phyloP scores from a whole-genome alignment of 2,797 vertebrate species.

The Sebastes jordani region DNA sequence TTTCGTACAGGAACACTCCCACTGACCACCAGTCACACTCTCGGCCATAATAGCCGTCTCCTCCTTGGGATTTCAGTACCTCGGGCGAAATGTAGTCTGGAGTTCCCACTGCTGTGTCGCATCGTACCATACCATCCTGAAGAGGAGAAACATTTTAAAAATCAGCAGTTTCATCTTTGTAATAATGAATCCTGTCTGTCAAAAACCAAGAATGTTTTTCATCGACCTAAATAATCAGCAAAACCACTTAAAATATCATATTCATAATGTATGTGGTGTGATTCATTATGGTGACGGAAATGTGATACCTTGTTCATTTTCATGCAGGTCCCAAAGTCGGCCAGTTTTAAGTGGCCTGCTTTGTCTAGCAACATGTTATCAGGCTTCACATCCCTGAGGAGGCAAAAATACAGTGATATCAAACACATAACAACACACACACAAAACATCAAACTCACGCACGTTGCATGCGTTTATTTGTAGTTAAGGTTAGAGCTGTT shows the following conservation, averaged over 20 bases:
- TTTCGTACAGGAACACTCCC: slow-evolving; percentile 97
- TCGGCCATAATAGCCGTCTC: slow-evolving; percentile 96
- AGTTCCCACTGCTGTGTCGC: slow-evolving; percentile 97
- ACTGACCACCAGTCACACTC: slow-evolving; percentile 99
- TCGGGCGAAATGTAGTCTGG: slow-evolving; percentile 99
- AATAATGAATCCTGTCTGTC: not conserved
- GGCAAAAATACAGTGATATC: slow-evolving; percentile 12
- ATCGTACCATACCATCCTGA: slow-evolving; percentile 99
- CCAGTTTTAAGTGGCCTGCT: slow-evolving; percentile 96
- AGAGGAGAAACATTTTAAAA: not conserved
- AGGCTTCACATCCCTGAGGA: slow-evolving; percentile 94
- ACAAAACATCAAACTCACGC: not conserved
- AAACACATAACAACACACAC: not conserved
- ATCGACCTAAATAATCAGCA: not conserved
- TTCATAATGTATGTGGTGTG: not conserved
- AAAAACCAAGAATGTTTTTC: not conserved
- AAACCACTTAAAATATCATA: not conserved
- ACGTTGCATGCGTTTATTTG: not conserved
- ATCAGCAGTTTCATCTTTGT: not conserved
- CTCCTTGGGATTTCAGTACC: slow-evolving; percentile 98
- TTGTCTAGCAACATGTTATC: slow-evolving; percentile 99
- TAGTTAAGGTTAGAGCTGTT: not conserved
- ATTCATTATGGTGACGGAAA: not conserved
- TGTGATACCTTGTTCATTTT: slow-evolving; percentile 97
- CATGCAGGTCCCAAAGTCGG: slow-evolving; percentile 99